A percentile compares a stretch with the other conserved stretches of the same genome.
phyloP scores from a whole-genome alignment of 2,888 invertebrate species.

The Aphodius sticticus region DNA sequence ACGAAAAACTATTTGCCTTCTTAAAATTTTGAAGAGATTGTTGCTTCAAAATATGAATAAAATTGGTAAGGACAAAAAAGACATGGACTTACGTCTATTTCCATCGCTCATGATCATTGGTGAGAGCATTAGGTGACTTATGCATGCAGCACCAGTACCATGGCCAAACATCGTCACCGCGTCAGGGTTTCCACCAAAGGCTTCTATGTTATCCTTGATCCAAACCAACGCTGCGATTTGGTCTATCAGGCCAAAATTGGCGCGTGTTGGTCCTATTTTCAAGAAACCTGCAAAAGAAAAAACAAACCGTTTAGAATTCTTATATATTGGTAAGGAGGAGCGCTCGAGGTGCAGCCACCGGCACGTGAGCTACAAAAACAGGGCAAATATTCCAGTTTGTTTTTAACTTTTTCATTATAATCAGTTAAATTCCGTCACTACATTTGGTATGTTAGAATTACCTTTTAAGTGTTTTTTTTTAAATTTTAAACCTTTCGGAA shows the following conservation, averaged over 20 bases:
- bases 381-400: too few species aligned
- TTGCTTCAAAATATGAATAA: background rate
- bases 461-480: too few species aligned
- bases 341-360: background rate
- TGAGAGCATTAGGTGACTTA: conserved; percentile 92
- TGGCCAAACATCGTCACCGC: conserved; percentile 94
- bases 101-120: conserved; percentile 71
- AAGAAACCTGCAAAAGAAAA: conserved; percentile 72
- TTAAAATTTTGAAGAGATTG: background rate
- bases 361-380: background rate
- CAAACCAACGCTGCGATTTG: conserved; percentile 94
- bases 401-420: too few species aligned
- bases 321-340: background rate
- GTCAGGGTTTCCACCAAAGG: conserved; percentile 88
- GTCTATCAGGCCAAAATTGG: conserved; percentile 94
- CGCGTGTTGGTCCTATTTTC: conserved; percentile 77
- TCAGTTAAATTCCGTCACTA: too few species aligned
- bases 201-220: conserved; percentile 92
- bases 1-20: too few species aligned
- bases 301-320: background rate
- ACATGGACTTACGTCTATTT: conserved; percentile 44
- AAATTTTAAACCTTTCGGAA: too few species aligned
- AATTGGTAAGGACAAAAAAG: background rate
- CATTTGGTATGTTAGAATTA: too few species aligned
- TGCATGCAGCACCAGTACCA: conserved; percentile 93